These are phyloP conservation scores for Phenganax subtilis DNA, from an alignment of 92 coral and sea anemone genomes.

Conservation along the genomic window DNA sequence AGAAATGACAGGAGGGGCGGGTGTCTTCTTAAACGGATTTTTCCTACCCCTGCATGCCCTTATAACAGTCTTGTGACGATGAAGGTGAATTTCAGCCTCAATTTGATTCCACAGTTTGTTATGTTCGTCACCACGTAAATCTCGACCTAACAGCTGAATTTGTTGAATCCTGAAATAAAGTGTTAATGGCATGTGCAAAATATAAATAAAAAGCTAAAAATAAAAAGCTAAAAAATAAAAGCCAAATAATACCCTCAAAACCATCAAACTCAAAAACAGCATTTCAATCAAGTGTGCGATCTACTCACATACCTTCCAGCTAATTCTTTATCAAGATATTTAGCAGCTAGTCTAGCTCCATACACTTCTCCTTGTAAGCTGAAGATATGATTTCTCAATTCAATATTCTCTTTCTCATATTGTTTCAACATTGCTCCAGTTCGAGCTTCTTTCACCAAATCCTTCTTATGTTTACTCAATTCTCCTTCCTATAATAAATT, in stretches of 20 bases:
- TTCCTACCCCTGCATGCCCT: conserved; percentile 97
- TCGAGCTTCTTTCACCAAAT: conserved; percentile 79
- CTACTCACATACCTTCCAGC: conserved; percentile 79
- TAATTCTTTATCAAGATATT: conserved; percentile 91
- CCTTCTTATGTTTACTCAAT: conserved; percentile 67
- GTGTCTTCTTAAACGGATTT: conserved; percentile 88
- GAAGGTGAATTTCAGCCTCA: conserved; percentile 97
- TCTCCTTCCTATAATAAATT: conserved; percentile 65
- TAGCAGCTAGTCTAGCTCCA: conserved; percentile 98
- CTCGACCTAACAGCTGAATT: conserved; percentile 92
- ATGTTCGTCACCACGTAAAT: conserved; percentile 88
- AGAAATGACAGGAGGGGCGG: conserved; percentile 79
- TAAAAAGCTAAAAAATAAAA: background rate
- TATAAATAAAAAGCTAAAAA: background rate
- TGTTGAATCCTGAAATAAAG: conserved; percentile 74
- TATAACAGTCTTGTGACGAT: conserved; percentile 94
- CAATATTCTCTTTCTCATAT: conserved; percentile 83
- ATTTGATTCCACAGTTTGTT: conserved; percentile 95
- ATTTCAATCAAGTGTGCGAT: background rate
- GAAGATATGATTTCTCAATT: conserved; percentile 83
- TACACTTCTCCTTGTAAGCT: conserved; percentile 98
- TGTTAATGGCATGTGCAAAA: background rate
- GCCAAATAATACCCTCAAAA: background rate
- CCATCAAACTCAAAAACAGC: too few species aligned
- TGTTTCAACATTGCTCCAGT: conserved; percentile 75